phyloP scores from a whole-genome alignment of 2,797 vertebrate species.

The Astyanax mexicanus region DNA sequence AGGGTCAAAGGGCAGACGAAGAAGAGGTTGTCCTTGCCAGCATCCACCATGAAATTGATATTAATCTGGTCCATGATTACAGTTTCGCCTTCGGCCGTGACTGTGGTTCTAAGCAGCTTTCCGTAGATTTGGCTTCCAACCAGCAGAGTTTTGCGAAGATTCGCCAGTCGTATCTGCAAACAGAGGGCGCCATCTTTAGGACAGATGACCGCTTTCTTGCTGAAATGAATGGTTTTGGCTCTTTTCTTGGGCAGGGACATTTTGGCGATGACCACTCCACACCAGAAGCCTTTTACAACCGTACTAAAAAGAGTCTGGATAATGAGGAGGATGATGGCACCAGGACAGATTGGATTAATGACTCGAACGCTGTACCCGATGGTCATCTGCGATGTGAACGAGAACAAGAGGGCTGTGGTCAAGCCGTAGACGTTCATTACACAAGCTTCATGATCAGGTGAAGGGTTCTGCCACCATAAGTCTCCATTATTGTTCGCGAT shows the following conservation, averaged over 20 bases:
- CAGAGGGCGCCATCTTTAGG: conserved; percentile 81
- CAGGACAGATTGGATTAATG: conserved; percentile 87
- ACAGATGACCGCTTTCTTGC: conserved; percentile 90
- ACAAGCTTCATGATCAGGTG: conserved; percentile 79
- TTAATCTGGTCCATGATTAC: conserved; percentile 94
- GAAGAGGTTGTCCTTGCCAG: conserved; percentile 96
- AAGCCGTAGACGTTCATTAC: conserved; percentile 86
- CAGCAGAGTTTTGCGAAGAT: conserved; percentile 93
- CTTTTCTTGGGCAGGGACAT: conserved; percentile 92
- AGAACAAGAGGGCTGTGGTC: conserved; percentile 93
- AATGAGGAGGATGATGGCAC: conserved; percentile 87
- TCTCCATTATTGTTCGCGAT: conserved; percentile 77
- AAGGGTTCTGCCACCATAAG: conserved; percentile 74
- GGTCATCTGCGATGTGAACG: conserved; percentile 95
- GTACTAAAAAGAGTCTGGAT: conserved; percentile 90
- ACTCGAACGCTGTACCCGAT: conserved; percentile 91
- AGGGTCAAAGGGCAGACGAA: conserved; percentile 93
- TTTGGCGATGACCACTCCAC: conserved; percentile 86
- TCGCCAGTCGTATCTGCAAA: conserved; percentile 91
- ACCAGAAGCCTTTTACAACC: conserved; percentile 94
- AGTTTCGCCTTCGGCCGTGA: conserved; percentile 90
- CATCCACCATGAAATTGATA: conserved; percentile 90
- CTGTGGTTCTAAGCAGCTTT: conserved; percentile 90
- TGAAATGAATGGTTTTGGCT: conserved; percentile 93
- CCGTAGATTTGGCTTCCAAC: conserved; percentile 95